Evolutionary conservation across 1,140 invertebrate genomes (phyloP).

Genomic region (Archivesica marissinica): DNA sequence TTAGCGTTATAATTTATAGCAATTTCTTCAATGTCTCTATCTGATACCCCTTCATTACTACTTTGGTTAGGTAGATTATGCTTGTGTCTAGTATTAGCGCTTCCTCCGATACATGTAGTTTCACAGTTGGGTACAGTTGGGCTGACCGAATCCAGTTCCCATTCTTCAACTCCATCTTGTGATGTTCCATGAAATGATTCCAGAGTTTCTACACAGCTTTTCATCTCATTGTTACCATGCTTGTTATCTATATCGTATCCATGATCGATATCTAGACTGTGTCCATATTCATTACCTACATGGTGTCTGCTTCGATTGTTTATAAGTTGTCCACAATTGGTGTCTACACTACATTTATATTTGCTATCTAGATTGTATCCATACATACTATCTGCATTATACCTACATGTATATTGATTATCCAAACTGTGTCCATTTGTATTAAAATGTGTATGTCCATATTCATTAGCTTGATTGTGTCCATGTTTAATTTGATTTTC

Average conservation of each 20-base stretch:
- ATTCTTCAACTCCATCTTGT: too few relatives aligned
- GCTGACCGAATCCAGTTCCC: too few relatives aligned
- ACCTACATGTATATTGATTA: too few relatives aligned
- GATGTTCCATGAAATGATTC: too few relatives aligned
- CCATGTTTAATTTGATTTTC: background rate
- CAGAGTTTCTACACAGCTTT: too few relatives aligned
- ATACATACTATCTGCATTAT: background rate
- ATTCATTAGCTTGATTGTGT: background rate
- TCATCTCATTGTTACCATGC: too few relatives aligned
- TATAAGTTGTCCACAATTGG: background rate
- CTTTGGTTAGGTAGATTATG: background rate
- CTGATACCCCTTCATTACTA: background rate
- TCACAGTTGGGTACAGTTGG: too few relatives aligned
- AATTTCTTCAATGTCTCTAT: background rate
- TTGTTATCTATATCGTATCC: too few relatives aligned
- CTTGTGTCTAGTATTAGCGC: background rate
- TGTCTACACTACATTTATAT: background rate
- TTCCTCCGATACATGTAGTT: background rate
- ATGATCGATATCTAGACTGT: background rate
- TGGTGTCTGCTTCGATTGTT: background rate
- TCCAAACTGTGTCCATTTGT: background rate
- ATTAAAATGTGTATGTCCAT: background rate
- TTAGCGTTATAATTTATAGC: background rate
- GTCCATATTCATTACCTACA: background rate
- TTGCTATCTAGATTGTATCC: background rate